Evolutionary conservation across 2,888 invertebrate genomes (phyloP).

Genomic region (Tinea semifulvella): DNA sequence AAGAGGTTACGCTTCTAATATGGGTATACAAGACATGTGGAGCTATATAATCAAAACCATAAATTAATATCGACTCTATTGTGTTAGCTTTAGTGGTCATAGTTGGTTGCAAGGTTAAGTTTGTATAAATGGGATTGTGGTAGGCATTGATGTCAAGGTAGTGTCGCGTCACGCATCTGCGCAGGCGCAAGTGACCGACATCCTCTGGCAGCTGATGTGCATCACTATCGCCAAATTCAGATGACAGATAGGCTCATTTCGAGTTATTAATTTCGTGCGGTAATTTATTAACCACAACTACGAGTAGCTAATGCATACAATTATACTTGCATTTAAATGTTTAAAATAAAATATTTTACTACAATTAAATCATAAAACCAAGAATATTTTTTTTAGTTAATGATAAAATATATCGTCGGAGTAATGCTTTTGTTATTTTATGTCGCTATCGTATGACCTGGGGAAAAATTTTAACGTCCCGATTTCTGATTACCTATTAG

Average conservation of each 20-base stretch:
- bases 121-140: background rate
- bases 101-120: background rate
- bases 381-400: no score
- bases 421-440: no score
- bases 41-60: background rate
- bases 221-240: conserved; percentile 12
- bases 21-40: conserved; percentile 3
- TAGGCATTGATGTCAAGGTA: conserved; percentile 7
- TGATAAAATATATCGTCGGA: no score
- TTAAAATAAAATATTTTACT: no score
- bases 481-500: no score
- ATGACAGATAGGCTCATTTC: conserved; percentile 12
- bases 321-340: no score
- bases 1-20: conserved; percentile 8
- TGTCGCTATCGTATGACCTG: no score
- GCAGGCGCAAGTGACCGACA: conserved; percentile 6
- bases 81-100: background rate
- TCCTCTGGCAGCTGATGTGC: conserved; percentile 11
- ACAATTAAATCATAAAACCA: no score
- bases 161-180: conserved; percentile 2
- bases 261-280: background rate
- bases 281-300: no score
- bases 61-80: background rate
- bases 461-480: no score
- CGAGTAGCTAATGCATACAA: no score